Base-by-base conservation (phyloP, 2,113 vertebrate species). In the Cranoglanis bouderius region DNA sequence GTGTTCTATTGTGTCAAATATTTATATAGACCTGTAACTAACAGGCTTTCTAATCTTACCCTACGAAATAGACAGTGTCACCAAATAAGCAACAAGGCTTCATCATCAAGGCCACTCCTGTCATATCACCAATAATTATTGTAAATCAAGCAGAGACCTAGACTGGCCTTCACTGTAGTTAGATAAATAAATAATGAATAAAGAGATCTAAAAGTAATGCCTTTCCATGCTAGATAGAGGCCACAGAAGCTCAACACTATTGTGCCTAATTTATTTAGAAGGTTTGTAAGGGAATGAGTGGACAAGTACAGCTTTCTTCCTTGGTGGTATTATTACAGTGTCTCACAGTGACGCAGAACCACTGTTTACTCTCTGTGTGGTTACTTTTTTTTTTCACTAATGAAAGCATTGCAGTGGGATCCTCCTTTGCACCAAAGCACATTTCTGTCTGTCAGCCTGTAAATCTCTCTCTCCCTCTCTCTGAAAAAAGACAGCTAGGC, bases 181-280 rank as follows among this genome's bases (percentile, higher is more conserved):
- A 88, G 53, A 70, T 88, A 61, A 75, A 88, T 88, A 84, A 88
- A 84, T 77, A 84, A 88, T 88, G 67, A 88, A 49, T 63, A 87
- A 78, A 80, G 55, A 80, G 38, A 84, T 84, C 67, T 51, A 61
- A 61, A 75, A 49, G 57, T 77, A 24, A 84, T 77, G 32, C 55
- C 67, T 19, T 26, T 14, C 81, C 53, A 49, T 38, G 8, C 80
- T 51, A 46, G 46, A 19, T 84, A 77, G 9, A 88, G 67, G 53
- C 55, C 65, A 40, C 63, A 59, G 53, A 72, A 72, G 59, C 43
- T 6, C 63, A n/a, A 70, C 59, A 55, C 63, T 83, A 18, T 61
- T 35, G 55, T 63, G 70, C 40, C 70, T 84, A 49, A 75, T 77
- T 88, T 84, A 88, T 84, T 88, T 84, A 32, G 35, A 59, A 74